Percentiles rank a stretch among this genome's conserved stretches.
These are phyloP conservation scores for Chaenogobius annularis DNA, from an alignment of 2,113 vertebrate genomes.

Conservation along the genomic window DNA sequence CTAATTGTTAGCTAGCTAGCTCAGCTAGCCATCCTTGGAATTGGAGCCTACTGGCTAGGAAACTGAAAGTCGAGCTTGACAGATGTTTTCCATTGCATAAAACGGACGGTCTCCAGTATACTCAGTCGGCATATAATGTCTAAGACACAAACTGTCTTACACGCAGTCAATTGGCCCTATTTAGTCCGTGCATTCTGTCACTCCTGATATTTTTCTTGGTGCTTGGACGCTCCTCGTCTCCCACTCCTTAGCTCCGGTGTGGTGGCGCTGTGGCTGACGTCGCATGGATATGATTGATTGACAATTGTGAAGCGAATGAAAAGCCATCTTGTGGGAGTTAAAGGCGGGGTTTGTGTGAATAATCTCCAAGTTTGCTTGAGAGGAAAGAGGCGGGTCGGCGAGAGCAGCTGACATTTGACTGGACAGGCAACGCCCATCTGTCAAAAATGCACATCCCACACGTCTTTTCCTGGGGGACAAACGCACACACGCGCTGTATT, in stretches of 20 bases:
- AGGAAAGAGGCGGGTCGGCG: slow-evolving; percentile 65
- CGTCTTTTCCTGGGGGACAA: background rate
- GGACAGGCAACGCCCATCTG: slow-evolving; percentile 74
- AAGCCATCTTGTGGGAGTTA: slow-evolving; percentile 5
- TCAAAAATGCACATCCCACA: slow-evolving; percentile 41
- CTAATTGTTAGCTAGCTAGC: slow-evolving; percentile 65
- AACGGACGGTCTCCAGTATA: slow-evolving; percentile 1
- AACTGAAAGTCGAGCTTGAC: slow-evolving; percentile 41
- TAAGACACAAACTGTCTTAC: slow-evolving; percentile 8
- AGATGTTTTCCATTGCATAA: slow-evolving; percentile 28
- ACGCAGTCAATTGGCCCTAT: slow-evolving; percentile 36
- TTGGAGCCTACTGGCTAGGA: slow-evolving; percentile 54
- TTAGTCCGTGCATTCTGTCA: slow-evolving; percentile 56
- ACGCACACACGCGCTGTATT: no score
- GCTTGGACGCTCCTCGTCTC: slow-evolving; percentile 65
- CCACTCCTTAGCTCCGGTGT: slow-evolving; percentile 66
- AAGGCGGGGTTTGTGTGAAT: slow-evolving; percentile 24
- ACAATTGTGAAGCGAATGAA: slow-evolving; percentile 49
- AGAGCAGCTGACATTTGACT: slow-evolving; percentile 57
- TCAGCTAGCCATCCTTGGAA: slow-evolving; percentile 61
- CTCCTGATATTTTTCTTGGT: slow-evolving; percentile 53
- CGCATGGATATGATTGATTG: slow-evolving; percentile 55
- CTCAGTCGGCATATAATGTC: background rate
- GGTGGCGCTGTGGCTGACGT: slow-evolving; percentile 59
- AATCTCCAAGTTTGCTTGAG: slow-evolving; percentile 66